Base-by-base conservation (phyloP, 2,797 vertebrate species). In the Apodemus agrarius region DNA sequence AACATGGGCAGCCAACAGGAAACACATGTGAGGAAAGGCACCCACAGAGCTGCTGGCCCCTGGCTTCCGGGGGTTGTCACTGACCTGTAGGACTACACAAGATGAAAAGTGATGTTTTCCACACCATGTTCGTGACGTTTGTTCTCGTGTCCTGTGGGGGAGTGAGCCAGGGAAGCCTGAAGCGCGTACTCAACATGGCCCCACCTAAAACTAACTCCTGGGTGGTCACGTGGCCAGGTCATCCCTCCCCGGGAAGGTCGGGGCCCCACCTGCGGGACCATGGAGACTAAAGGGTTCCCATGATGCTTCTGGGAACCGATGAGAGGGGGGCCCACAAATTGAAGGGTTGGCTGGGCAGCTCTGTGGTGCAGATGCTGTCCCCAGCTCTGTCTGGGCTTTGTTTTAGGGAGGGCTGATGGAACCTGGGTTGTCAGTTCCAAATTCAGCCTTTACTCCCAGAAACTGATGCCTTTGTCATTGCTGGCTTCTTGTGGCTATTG, bases 291-390 rank as follows among this genome's bases (percentile, higher is more conserved):
- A 81, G 16, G 19, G 4, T 37, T 67, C 59, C 89, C 49, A 17
- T 0, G 8, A 3, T 7, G 29, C 57, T 54, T 65, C 14, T 34
- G 46, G 19, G 6, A 17, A 34, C n/a, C 7, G n/a, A 16, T 3
- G 4, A 2, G 40, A 78, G 46, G 11, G 46, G 3, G 69, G 1
- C 3, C 8, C 22, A 0, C 29, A 4, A n/a, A 43, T 0, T 17
- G 29, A 40, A 61, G 43, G 69, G 34, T 1, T 2, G 46, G 8
- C 29, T 21, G 21, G 49, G 13, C 1, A 9, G 6, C 19, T 57
- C 24, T 69, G 0, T 0, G 8, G 26, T 10, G 26, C 2, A 3
- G 3, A 46, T 3, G 0, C 12, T n/a, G 14, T 40, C n/a, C 87
- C 37, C 14, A 29, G 26, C 2, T 83, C 54, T 67, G 82, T 14